A percentile compares a stretch with the other conserved stretches of the same genome.
Evolutionary conservation across 2,797 vertebrate genomes (phyloP).

Genomic region (Smutsia gigantea): DNA sequence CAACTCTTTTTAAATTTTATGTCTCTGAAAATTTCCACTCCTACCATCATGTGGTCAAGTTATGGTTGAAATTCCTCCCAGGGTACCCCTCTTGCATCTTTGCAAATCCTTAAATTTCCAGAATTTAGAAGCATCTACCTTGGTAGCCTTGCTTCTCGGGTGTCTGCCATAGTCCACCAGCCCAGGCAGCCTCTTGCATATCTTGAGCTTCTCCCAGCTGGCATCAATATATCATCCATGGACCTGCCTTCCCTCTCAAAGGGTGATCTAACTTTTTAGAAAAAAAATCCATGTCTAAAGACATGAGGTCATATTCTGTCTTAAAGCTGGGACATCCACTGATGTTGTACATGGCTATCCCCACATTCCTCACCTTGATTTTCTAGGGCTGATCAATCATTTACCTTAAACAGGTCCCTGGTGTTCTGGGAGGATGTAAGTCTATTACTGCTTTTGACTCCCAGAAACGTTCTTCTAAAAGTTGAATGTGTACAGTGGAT

Average conservation of each 20-base stretch:
- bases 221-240: background rate
- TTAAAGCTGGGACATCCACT: background rate
- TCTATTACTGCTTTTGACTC: background rate
- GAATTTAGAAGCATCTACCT: background rate
- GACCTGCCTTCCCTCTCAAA: background rate
- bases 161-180: background rate
- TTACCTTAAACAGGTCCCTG: background rate
- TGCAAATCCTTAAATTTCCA: conserved; percentile 43
- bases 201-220: background rate
- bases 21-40: conserved; percentile 49
- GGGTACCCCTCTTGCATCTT: background rate
- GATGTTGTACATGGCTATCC: background rate
- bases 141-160: background rate
- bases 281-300: background rate
- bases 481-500: background rate
- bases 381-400: background rate
- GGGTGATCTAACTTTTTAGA: background rate
- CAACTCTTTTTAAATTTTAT: conserved; percentile 54
- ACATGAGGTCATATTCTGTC: background rate
- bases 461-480: background rate
- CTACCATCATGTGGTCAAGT: background rate
- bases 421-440: background rate
- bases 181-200: background rate
- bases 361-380: background rate
- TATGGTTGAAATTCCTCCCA: background rate